Base-by-base conservation (phyloP, 2,113 vertebrate species). In the Gymnocephalus cernua region DNA sequence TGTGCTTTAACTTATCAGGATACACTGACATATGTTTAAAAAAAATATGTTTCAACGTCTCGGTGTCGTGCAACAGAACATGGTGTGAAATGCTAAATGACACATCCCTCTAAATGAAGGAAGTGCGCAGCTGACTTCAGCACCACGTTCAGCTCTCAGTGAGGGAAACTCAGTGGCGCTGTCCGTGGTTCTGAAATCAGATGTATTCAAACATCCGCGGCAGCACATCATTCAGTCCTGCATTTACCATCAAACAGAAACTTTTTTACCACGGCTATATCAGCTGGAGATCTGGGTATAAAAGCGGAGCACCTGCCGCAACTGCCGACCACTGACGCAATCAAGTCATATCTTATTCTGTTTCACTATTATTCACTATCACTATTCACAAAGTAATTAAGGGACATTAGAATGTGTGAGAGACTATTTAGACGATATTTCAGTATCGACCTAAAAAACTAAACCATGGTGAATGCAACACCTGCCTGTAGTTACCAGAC, bases 151-250 rank as follows among this genome's bases (percentile, higher is more conserved):
- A 88, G 86, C 71, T 56, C 74, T 19, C n/a, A 13, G 0, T 29
- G 32, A 13, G 0, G 23, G 32, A 23, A 56, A 59, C 21, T 57
- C 53, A 2, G 2, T 0, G 14, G 48, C 38, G 59, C 83, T 86
- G 48, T 89, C 74, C 80, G 50, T 1, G 81, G 87, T 77, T 51
- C 85, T 84, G 74, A 77, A 66, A 32, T 21, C n/a, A 41, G 9
- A 1, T 21, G 1, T 25, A 6, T 65, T 13, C 18, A 2, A 32
- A 35, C 35, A 21, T 0, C 12, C 18, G 18, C 2, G 6, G 8
- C 54, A 0, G 13, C 8, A 18, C 4, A 10, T 7, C 21, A 48
- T 18, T 8, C 47, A 66, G 19, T 13, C 32, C 62, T 44, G 29
- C 18, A 7, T n/a, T 25, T 27, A 5, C 9, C 13, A 13, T 21